These are phyloP conservation scores for Gracilinanus agilis DNA, from an alignment of 2,113 vertebrate genomes.

Conservation along the genomic window DNA sequence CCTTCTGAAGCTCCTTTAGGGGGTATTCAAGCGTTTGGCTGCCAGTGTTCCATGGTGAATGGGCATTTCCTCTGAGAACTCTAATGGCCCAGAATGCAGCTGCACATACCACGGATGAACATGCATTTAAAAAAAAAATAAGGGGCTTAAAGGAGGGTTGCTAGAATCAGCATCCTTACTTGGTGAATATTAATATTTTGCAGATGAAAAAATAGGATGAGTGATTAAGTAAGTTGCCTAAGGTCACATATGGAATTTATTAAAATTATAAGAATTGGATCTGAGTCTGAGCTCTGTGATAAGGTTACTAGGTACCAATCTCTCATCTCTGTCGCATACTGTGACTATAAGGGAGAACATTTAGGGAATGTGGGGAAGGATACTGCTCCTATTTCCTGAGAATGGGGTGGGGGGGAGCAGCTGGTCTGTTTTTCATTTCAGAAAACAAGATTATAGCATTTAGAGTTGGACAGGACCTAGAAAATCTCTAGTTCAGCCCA, in stretches of 20 bases:
- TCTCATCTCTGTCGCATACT: neutral
- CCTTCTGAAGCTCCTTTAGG: neutral
- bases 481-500: neutral
- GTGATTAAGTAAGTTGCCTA: constrained; percentile 2
- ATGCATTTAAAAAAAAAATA: neutral
- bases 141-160: neutral
- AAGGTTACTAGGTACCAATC: constrained; percentile 7
- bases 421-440: neutral
- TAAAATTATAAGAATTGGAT: neutral
- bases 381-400: neutral
- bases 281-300: neutral
- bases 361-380: neutral
- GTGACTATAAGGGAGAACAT: neutral
- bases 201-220: neutral
- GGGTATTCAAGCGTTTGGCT: neutral
- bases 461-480: neutral
- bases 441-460: neutral
- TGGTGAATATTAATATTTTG: neutral
- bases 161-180: neutral
- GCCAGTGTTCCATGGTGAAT: neutral
- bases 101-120: neutral
- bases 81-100: neutral
- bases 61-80: neutral
- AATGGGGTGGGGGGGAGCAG: neutral
- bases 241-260: constrained; percentile 1